These are phyloP conservation scores for Disparrhopalites patrizii DNA, from an alignment of 2,888 invertebrate genomes.

Conservation along the genomic window DNA sequence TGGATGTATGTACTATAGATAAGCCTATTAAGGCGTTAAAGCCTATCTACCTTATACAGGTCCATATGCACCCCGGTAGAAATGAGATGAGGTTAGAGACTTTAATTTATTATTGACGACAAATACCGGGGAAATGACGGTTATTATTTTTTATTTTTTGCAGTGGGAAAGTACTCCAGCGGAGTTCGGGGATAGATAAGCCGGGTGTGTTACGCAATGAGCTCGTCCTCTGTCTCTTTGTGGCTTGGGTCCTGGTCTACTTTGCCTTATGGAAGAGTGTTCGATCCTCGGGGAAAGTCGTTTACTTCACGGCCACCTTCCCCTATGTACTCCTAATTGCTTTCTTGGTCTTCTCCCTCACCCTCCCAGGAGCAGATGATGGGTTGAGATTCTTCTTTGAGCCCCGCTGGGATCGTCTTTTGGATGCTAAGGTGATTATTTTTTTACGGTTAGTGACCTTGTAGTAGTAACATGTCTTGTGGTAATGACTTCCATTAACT, in stretches of 20 bases:
- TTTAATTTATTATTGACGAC: too few species aligned
- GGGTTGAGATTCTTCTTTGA: constrained; percentile 83
- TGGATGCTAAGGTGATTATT: constrained; percentile 67
- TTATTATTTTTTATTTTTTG: constrained; percentile 8
- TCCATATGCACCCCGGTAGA: too few species aligned
- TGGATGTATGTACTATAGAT: too few species aligned
- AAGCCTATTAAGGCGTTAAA: too few species aligned
- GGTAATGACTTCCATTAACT: too few species aligned
- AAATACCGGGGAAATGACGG: too few species aligned
- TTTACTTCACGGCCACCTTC: constrained; percentile 89
- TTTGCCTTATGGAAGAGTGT: constrained; percentile 96
- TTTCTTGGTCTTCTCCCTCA: constrained; percentile 80
- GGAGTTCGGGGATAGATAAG: constrained; percentile 30
- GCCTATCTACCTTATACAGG: too few species aligned
- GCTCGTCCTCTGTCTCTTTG: constrained; percentile 64
- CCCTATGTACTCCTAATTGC: constrained; percentile 84
- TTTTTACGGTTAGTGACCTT: too few species aligned
- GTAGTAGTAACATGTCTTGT: too few species aligned
- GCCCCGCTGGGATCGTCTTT: constrained; percentile 76
- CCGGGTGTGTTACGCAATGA: constrained; percentile 30
- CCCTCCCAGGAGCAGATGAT: constrained; percentile 79
- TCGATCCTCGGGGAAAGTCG: constrained; percentile 82
- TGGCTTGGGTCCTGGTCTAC: constrained; percentile 91
- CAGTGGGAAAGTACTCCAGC: constrained; percentile 34
- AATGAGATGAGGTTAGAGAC: too few species aligned